phyloP scores from a whole-genome alignment of 2,797 vertebrate genomes.

The Chaunax sp. region DNA sequence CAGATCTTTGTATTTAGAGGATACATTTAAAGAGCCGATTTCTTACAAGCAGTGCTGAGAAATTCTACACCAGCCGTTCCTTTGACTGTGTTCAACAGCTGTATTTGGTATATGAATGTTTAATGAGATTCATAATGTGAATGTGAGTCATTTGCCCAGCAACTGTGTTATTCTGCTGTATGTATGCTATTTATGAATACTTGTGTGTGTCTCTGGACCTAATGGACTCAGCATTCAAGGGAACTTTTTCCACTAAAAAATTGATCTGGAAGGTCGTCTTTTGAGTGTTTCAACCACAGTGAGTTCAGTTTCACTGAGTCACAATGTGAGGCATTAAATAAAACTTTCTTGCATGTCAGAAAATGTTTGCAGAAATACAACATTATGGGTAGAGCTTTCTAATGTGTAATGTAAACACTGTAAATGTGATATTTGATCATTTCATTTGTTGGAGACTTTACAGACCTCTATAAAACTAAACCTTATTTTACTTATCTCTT shows the following conservation, averaged over 20 bases:
- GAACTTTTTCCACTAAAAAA: too few species aligned
- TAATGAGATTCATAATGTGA: conserved; percentile 39
- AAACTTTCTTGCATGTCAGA: conserved; percentile 10
- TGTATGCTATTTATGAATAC: conserved; percentile 40
- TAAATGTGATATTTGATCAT: too few species aligned
- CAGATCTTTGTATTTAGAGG: conserved; percentile 4
- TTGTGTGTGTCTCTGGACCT: conserved; percentile 28
- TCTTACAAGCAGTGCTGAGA: background rate
- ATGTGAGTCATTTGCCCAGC: conserved; percentile 30
- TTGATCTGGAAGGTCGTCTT: too few species aligned
- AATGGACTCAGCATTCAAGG: conserved; percentile 20
- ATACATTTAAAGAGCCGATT: too few species aligned
- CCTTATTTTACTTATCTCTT: too few species aligned
- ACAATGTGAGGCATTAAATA: background rate
- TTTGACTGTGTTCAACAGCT: background rate
- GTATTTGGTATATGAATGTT: conserved; percentile 12
- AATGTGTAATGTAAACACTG: background rate
- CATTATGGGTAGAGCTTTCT: background rate
- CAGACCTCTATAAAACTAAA: too few species aligned
- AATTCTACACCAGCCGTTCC: background rate
- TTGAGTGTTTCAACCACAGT: background rate
- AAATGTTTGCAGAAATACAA: background rate
- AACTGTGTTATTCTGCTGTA: conserved; percentile 8
- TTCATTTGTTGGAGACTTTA: too few species aligned
- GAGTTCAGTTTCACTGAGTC: background rate